phyloP scores from a whole-genome alignment of 2,888 invertebrate species.

The Tipula confusa region DNA sequence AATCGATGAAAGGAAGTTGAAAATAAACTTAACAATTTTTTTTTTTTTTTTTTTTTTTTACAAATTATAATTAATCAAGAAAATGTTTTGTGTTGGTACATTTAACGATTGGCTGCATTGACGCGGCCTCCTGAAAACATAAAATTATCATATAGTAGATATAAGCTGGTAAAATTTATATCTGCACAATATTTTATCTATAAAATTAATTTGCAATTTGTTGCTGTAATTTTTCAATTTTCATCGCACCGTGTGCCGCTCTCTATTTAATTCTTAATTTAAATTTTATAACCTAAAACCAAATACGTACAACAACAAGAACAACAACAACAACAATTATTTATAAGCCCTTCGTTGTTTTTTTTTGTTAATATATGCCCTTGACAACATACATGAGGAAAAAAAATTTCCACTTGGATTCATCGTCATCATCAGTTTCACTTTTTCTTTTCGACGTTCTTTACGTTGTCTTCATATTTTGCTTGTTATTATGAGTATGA shows the following conservation, averaged over 20 bases:
- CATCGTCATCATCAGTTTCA: not conserved
- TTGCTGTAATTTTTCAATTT: not conserved
- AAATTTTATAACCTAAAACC: not conserved
- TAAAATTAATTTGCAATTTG: not conserved
- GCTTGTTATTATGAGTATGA: too few species aligned
- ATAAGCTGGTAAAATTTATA: not conserved
- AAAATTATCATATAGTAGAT: not conserved
- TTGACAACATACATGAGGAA: not conserved
- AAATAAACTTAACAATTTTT: not conserved
- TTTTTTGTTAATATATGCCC: not conserved
- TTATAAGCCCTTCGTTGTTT: not conserved
- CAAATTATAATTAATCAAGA: not conserved
- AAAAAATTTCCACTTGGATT: not conserved
- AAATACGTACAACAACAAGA: not conserved
- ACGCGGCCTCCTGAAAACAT: not conserved
- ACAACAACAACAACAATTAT: not conserved
- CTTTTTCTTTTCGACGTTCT: not conserved
- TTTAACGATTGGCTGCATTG: not conserved
- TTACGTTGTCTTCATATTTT: too few species aligned
- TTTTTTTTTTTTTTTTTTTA: too few species aligned
- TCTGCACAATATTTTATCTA: not conserved
- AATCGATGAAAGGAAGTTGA: not conserved
- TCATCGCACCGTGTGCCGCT: not conserved
- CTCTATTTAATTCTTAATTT: not conserved
- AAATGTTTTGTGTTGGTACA: not conserved